Conservation (phyloP, 1,140 invertebrate species). For the Apis laboriosa region DNA sequence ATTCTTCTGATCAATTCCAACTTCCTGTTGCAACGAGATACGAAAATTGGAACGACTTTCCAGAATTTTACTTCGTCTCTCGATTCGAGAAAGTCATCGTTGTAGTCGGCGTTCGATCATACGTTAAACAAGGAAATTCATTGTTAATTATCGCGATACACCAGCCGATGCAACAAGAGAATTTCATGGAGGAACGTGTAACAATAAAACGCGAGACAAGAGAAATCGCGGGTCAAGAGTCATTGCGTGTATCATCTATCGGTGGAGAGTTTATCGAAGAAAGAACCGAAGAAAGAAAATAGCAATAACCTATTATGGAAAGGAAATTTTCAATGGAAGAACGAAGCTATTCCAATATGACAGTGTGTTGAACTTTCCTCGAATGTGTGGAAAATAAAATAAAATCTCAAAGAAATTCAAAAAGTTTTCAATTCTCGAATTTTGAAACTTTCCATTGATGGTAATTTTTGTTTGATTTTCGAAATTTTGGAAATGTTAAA, state of each 20-base stretch:
- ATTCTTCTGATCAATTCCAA: not conserved
- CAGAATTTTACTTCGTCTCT: not conserved
- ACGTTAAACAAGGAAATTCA: constrained; percentile 34
- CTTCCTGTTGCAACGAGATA: not conserved
- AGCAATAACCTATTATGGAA: not conserved
- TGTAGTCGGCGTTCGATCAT: not conserved
- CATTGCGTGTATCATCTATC: constrained; percentile 11
- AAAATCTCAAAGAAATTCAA: no score
- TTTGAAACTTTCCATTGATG: no score
- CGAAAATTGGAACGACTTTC: not conserved
- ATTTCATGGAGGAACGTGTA: not conserved
- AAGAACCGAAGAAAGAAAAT: not conserved
- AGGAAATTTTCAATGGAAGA: constrained; percentile 19
- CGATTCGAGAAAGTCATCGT: constrained; percentile 14
- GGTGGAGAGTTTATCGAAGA: constrained; percentile 2
- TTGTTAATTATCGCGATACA: constrained; percentile 24
- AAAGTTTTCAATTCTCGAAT: no score
- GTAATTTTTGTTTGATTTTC: no score
- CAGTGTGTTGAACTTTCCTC: not conserved
- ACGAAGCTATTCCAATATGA: not conserved
- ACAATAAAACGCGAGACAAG: constrained; percentile 10
- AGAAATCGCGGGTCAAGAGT: constrained; percentile 49
- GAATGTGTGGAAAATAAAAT: no score
- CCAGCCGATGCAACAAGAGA: not conserved
- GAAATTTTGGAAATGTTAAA: no score